Evolutionary conservation across 2,113 vertebrate species (phyloP).

Genomic region (Sander vitreus): DNA sequence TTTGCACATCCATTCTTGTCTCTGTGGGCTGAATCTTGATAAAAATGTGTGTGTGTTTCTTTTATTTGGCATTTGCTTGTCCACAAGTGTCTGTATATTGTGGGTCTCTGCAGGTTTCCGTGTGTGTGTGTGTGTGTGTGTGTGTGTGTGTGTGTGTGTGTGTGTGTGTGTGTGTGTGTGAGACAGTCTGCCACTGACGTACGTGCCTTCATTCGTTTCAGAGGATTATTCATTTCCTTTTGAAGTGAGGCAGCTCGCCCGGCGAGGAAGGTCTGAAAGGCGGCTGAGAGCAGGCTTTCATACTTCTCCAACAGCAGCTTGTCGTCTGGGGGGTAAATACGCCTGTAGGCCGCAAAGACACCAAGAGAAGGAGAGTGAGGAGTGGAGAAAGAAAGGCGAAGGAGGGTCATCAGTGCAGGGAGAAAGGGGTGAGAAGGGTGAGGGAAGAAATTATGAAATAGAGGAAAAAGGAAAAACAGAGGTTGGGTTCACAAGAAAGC

Average conservation of each 20-base stretch:
- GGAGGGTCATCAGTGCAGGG: conserved; percentile 44
- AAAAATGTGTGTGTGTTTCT: conserved; percentile 59
- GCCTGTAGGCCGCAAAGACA: conserved; percentile 84
- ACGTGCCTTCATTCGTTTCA: conserved; percentile 99
- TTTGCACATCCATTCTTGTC: conserved; percentile 66
- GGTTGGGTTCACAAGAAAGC: conserved; percentile 13
- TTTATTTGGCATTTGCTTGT: conserved; percentile 53
- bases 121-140: conserved; percentile 44
- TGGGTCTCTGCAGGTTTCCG: conserved; percentile 32
- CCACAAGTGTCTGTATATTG: conserved; percentile 55
- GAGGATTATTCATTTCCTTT: conserved; percentile 97
- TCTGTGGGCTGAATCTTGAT: conserved; percentile 71
- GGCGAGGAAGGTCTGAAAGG: conserved; percentile 98
- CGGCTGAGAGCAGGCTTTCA: conserved; percentile 93
- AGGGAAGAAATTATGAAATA: conserved; percentile 31
- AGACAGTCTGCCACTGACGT: conserved; percentile 76
- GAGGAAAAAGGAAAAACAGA: conserved; percentile 18
- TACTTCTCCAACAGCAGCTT: conserved; percentile 97
- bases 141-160: conserved; percentile 53
- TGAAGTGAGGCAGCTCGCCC: conserved; percentile 98
- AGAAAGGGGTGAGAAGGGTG: conserved; percentile 17
- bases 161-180: conserved; percentile 10
- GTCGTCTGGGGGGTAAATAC: conserved; percentile 99
- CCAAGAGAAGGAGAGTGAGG: conserved; percentile 62
- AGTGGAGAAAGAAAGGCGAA: conserved; percentile 29